Base-by-base conservation (phyloP, 2,113 vertebrate species). In the Corythoichthys haematopterus region DNA sequence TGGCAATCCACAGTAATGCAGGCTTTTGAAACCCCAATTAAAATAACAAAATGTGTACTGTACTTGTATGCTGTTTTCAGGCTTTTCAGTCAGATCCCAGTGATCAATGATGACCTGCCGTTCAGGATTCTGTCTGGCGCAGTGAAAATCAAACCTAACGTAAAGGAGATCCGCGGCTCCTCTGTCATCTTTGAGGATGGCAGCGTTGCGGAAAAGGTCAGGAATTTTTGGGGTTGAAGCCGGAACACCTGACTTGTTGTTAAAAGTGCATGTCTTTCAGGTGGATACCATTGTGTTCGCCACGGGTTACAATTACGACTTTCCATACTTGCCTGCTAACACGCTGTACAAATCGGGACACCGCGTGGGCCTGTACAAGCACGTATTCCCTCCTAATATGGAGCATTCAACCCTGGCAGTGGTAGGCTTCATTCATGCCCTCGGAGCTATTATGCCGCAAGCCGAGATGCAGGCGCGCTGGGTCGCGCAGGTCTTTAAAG, bases 401-500 rank as follows among this genome's bases (percentile, higher is more conserved):
- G 92, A 96, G 80, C 93, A 89, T 52, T 90, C 92, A 0, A 97
- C 96, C 0, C 78, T 97, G 84, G 96, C 94, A 16, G 84, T 98
- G 13, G 91, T 98, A 0, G 96, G 95, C 46, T 82, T 97, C 57
- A 57, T 98, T 71, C 93, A 94, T 46, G 90, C 93, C 2, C 51
- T 91, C 6, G 96, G 96, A 7, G 88, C 96, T 63, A 91, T 98
- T 65, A 96, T 96, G 94, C 91, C 95, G 36, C 76, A 94, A 74
- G 84, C 92, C 0, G 96, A 98, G 81, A 86, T 98, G 60, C 96
- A 98, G 77, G 90, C 88, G 61, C 93, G 95, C 71, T 98, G 93
- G 93, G 94, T 86, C 37, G 71, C 92, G 6, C 87, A 73, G 0
- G 83, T 96, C 35, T 94, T 98, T 68, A 93, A 91, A 89, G 94